These are phyloP conservation scores for Syngnathus floridae DNA, from an alignment of 2,113 vertebrate genomes.

Conservation along the genomic window DNA sequence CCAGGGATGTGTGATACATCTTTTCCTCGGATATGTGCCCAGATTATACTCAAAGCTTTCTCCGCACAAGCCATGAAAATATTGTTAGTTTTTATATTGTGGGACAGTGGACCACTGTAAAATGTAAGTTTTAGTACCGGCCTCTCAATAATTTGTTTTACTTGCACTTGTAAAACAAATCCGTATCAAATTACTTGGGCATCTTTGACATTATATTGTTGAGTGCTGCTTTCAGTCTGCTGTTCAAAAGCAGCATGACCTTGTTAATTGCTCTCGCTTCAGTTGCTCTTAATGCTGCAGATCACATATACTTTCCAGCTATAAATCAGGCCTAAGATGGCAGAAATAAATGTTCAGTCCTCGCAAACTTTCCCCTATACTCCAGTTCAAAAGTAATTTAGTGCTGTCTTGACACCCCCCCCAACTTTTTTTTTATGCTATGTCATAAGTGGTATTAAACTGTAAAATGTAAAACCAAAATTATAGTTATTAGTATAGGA, in stretches of 20 bases:
- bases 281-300: conserved; percentile 31
- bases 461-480: not conserved
- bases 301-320: not conserved
- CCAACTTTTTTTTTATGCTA: too few relatives aligned
- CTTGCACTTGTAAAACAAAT: conserved; percentile 8
- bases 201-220: conserved; percentile 30
- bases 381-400: too few relatives aligned
- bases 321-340: too few relatives aligned
- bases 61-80: conserved; percentile 50
- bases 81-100: conserved; percentile 48
- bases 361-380: too few relatives aligned
- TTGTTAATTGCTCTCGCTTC: conserved; percentile 40
- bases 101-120: conserved; percentile 29
- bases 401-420: too few relatives aligned
- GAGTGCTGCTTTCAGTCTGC: conserved; percentile 22
- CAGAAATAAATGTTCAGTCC: too few relatives aligned
- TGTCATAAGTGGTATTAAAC: too few relatives aligned
- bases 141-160: conserved; percentile 14
- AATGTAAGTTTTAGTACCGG: conserved; percentile 41
- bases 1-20: conserved; percentile 55
- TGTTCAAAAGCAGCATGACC: conserved; percentile 39
- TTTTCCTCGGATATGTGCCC: conserved; percentile 58
- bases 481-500: not conserved
- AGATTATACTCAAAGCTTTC: conserved; percentile 42
- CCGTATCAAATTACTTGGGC: conserved; percentile 19